Evolutionary conservation across 2,888 invertebrate species (phyloP), one percentile per base, ranked within the genome.

Genomic region (Ischnura elegans): DNA sequence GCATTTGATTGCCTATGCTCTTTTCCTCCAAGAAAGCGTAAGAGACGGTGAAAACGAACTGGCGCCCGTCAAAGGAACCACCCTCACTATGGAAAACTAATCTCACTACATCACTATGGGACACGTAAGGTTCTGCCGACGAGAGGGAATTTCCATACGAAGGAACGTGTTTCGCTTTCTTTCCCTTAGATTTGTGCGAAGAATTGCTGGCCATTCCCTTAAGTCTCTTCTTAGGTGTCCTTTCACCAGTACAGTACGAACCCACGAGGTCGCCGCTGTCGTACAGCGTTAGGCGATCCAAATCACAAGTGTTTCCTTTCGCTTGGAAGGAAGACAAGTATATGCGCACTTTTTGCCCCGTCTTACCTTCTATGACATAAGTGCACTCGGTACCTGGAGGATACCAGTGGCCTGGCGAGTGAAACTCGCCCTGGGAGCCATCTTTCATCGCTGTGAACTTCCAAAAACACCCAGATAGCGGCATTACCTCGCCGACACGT

Each of bases 381-480:
- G 61, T 66, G 76, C 93, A 93, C n/a, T 45, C 76, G 19, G 93
- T 93, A 5, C 61, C 93, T 3, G 93, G 66, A 66, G 93, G 61
- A 42, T 93, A 93, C 93, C 93, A 93, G 19, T 93, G 93, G 13
- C 55, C 45, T 5, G 55, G 45, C 46, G 93, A 93, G n/a, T 93
- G 76, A 29, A 93, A 66, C 42, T 93, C 66, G 19, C 93, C 93
- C 42, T 93, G 93, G 43, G n/a, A 45, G n/a, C 46, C 45, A n/a
- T 86, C 86, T 21, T n/a, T 46, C n/a, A 45, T n/a, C 8, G 45
- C 86, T 5, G 86, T 45, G n/a, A 86, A 46, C 46, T 86, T 86
- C 86, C 86, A 86, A 46, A 86, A 86, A n/a, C 86, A 86, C n/a
- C 86, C 86, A n/a, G 86, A 86, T n/a, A 45, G 86, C 25, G 86